Evolutionary conservation across 2,113 vertebrate genomes (phyloP).

Genomic region (Laticauda laticaudata): DNA sequence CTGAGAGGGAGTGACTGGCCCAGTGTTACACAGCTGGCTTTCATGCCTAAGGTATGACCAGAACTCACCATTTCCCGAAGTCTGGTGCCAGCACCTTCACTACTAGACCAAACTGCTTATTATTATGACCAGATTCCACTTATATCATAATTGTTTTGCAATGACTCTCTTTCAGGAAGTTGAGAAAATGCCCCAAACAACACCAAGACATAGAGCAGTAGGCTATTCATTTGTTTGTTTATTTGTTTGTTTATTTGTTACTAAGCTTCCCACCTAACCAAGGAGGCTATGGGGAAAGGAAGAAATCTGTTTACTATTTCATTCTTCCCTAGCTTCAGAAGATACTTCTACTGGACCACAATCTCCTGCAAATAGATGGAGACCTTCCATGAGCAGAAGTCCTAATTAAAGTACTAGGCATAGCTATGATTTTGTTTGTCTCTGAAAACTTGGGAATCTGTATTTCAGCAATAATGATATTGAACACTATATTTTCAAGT

Average conservation of each 20-base stretch:
- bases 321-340: not conserved
- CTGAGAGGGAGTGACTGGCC: not conserved
- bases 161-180: not conserved
- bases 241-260: not conserved
- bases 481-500: not conserved
- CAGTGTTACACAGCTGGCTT: not conserved
- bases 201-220: not conserved
- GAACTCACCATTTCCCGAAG: not conserved
- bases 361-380: not conserved
- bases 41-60: not conserved
- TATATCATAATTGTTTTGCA: no score
- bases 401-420: not conserved
- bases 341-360: not conserved
- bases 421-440: not conserved
- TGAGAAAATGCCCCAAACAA: not conserved
- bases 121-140: not conserved
- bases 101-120: not conserved
- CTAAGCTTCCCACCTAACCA: not conserved
- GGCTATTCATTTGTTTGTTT: not conserved
- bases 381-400: not conserved
- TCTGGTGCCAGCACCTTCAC: not conserved
- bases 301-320: not conserved
- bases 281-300: not conserved
- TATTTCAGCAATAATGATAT: conserved; percentile 6
- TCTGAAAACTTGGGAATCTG: not conserved